These are phyloP conservation scores for Hylyphantes graminicola DNA, from an alignment of 1,140 invertebrate species.

Conservation along the genomic window DNA sequence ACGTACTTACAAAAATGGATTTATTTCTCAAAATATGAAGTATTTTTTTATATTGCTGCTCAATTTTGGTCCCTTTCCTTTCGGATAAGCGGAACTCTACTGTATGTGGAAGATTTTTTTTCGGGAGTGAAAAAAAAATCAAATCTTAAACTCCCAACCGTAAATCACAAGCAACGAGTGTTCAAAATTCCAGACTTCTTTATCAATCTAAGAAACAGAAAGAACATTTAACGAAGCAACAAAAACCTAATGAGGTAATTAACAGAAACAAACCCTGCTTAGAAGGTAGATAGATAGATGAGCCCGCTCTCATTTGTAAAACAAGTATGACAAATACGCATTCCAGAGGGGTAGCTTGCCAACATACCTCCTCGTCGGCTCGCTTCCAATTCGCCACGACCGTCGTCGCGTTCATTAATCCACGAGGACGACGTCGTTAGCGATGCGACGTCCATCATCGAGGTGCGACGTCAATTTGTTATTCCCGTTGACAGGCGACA, in stretches of 20 bases:
- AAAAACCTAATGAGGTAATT: no score
- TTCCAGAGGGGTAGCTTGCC: constrained; percentile 12
- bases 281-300: background rate
- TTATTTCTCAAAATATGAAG: no score
- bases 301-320: constrained; percentile 42
- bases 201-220: background rate
- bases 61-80: no score
- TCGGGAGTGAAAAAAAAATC: no score
- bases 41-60: no score
- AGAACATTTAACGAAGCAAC: background rate
- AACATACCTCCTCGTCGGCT: constrained; percentile 49
- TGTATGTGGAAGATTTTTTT: no score
- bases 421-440: constrained; percentile 6
- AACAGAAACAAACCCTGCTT: background rate
- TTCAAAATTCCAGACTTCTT: background rate
- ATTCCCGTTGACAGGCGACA: no score
- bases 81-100: no score
- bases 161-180: background rate
- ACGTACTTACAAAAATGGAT: no score
- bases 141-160: background rate
- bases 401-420: constrained; percentile 55
- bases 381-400: constrained; percentile 49
- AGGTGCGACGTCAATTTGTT: background rate
- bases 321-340: constrained; percentile 49
- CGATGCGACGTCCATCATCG: constrained; percentile 21